Percentiles rank a stretch among this genome's conserved stretches.
Conservation (phyloP, 2,797 vertebrate genomes). For the Amphiprion clarkii region DNA sequence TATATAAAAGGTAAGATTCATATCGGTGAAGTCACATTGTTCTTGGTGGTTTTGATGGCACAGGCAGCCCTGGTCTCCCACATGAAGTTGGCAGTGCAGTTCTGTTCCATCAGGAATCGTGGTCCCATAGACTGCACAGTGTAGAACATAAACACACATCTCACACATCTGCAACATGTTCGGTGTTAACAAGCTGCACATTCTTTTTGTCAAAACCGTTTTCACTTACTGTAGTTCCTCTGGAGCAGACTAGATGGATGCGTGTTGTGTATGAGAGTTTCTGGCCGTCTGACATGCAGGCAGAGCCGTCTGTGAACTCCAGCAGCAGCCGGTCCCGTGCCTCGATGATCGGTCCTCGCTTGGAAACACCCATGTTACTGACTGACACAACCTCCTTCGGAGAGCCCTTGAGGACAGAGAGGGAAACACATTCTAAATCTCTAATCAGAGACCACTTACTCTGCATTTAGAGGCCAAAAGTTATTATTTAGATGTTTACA, state of each 20-base stretch:
- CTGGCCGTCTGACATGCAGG: constrained; percentile 83
- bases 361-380: constrained; percentile 92
- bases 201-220: neutral
- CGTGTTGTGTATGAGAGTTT: constrained; percentile 85
- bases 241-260: constrained; percentile 91
- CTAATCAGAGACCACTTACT: neutral
- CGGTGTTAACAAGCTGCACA: rapidly evolving
- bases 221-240: constrained; percentile 85
- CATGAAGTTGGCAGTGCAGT: constrained; percentile 90
- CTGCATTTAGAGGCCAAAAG: neutral
- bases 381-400: constrained; percentile 86
- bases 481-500: no score
- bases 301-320: constrained; percentile 90
- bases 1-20: neutral
- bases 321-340: constrained; percentile 86
- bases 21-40: constrained; percentile 79
- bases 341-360: constrained; percentile 86
- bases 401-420: constrained; percentile 74
- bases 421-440: neutral
- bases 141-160: constrained; percentile 9
- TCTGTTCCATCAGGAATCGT: constrained; percentile 87
- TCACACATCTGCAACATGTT: neutral
- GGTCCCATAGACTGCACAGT: constrained; percentile 86
- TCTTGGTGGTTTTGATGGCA: constrained; percentile 84
- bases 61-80: constrained; percentile 96